Evolutionary conservation across 92 coral and sea anemone species (phyloP), one percentile per base, ranked within the genome.

Genomic region (Heliopora coerulea): DNA sequence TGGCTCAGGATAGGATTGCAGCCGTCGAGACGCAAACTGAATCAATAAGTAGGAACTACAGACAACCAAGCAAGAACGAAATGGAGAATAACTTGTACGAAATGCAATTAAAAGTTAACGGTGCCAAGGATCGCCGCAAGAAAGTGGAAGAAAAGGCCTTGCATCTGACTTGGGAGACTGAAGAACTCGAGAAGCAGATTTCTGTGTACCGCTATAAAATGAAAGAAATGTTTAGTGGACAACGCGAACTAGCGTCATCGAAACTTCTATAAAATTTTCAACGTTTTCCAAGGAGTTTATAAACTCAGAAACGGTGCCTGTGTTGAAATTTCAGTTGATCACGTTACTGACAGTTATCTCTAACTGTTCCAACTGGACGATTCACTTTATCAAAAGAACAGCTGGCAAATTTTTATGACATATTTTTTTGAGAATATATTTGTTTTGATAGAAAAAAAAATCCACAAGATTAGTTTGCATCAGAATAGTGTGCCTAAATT

Each of bases 211-310:
- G 52, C 28, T 4, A 50, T 9, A 69, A 69, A 69, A 50, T 69
- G 76, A 31, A n/a, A 25, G 76, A 69, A 20, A 69, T 69, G 76
- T 69, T 69, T 28, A 69, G 44, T 21, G 76, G 76, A 49, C 76
- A 69, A 32, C 76, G 76, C n/a, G 76, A 69, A 31, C 33, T 69
- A 19, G 62, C 62, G 0, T 69, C 76, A 48, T 50, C 76, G 23
- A 69, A 69, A 69, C 60, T 69, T 28, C 49, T 69, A 8, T 69
- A 69, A 30, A 34, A 11, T 3, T 9, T 23, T 56, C 31, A 23
- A 23, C 61, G 17, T 23, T 56, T 56, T 23, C 23, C 61, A 23
- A 28, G 17, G 33, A 11, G 23, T 56, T 13, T 14, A 7, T 2
- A 15, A 46, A 46, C 14, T 3, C 10, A 46, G 2, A 8, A 2